Conservation (phyloP, 2,113 vertebrate species). For the Oryzias woworae region DNA sequence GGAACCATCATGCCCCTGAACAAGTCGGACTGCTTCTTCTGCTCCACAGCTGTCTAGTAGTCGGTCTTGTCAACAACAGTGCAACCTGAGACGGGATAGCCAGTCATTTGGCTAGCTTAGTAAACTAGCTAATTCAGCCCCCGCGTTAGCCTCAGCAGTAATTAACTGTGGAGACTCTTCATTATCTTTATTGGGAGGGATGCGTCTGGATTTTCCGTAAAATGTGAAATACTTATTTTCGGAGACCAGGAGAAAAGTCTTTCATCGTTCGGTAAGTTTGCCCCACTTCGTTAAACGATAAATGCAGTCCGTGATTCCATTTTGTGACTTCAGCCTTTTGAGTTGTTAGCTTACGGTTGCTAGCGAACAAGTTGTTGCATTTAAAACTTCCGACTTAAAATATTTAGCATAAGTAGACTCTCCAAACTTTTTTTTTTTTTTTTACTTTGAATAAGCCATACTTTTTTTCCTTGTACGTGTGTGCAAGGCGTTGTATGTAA, state of each 20-base stretch:
- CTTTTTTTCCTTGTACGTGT: no score
- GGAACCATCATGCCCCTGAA: background rate
- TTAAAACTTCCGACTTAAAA: background rate
- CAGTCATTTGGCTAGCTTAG: conserved; percentile 42
- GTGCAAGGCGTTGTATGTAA: no score
- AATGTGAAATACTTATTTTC: conserved; percentile 5
- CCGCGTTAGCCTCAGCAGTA: conserved; percentile 13
- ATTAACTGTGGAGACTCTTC: conserved; percentile 10
- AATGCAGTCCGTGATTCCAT: conserved; percentile 56
- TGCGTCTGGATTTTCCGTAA: conserved; percentile 1
- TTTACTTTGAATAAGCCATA: background rate
- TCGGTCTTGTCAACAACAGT: conserved; percentile 67
- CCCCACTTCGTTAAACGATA: conserved; percentile 18
- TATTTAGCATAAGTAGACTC: background rate
- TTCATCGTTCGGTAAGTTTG: conserved; percentile 60
- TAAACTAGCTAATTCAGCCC: conserved; percentile 60
- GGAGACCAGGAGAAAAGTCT: background rate
- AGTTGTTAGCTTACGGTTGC: conserved; percentile 53
- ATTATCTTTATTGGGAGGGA: no score
- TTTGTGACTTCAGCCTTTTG: conserved; percentile 54
- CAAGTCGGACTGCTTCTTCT: conserved; percentile 29
- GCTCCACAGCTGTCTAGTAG: conserved; percentile 24
- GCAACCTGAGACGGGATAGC: conserved; percentile 71
- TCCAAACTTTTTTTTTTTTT: background rate
- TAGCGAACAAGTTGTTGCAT: conserved; percentile 39